These are phyloP conservation scores for Drosophila borborema DNA, from an alignment of 2,888 invertebrate genomes.

Conservation along the genomic window DNA sequence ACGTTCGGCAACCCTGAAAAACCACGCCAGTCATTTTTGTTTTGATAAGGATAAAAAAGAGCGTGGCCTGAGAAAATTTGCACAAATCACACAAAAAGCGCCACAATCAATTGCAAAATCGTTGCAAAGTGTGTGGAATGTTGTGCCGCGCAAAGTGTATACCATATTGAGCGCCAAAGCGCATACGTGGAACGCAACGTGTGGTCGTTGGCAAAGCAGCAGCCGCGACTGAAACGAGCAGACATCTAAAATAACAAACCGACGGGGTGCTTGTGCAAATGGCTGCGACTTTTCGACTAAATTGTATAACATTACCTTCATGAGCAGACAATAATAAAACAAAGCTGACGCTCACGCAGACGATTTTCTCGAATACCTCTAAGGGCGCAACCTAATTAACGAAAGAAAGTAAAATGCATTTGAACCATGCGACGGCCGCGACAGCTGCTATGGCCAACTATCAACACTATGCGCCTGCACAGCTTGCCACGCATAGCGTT, in stretches of 20 bases:
- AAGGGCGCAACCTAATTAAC: constrained; percentile 49
- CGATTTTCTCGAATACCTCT: constrained; percentile 77
- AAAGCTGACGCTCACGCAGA: constrained; percentile 32
- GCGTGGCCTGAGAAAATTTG: constrained; percentile 78
- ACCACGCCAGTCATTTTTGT: constrained; percentile 82
- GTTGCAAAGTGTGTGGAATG: constrained; percentile 60
- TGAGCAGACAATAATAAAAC: constrained; percentile 70
- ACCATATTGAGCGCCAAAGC: constrained; percentile 53
- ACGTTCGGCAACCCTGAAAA: constrained; percentile 63
- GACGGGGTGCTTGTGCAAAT: constrained; percentile 63
- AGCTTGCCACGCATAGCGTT: constrained; percentile 72
- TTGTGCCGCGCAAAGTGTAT: constrained; percentile 57
- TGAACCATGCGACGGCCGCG: constrained; percentile 82
- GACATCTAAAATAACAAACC: constrained; percentile 81
- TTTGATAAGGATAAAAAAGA: constrained; percentile 84
- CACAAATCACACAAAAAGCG: constrained; percentile 64
- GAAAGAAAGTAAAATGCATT: constrained; percentile 73
- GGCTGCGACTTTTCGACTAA: constrained; percentile 53
- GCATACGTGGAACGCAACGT: constrained; percentile 74
- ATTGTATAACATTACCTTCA: constrained; percentile 62
- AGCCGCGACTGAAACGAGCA: constrained; percentile 62
- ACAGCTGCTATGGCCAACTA: constrained; percentile 82
- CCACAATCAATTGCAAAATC: constrained; percentile 60
- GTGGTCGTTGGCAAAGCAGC: constrained; percentile 58
- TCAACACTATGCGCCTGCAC: constrained; percentile 82